Evolutionary conservation across 2,797 vertebrate genomes (phyloP), one percentile per base, ranked within the genome.

Genomic region (Muscicapa comitata): DNA sequence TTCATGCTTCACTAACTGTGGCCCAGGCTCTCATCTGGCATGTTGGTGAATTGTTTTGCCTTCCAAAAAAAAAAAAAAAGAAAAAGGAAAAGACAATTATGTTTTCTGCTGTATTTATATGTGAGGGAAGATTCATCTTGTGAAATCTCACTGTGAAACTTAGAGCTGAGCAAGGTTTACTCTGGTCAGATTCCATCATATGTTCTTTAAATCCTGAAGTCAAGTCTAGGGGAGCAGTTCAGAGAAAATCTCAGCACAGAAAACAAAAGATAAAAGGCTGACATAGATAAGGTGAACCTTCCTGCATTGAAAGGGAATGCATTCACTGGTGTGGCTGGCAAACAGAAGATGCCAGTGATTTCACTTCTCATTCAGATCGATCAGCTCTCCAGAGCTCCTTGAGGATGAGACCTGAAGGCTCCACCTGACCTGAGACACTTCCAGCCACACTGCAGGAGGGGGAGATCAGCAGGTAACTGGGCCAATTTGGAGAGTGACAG

Each of bases 41-140:
- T 80, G 10, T 16, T 73, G 17, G n/a, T 66, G 35, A 76, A 43
- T 48, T 87, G 47, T 14, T 48, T 48, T 45, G 45, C 45, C 21
- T 45, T 23, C 45, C 7, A 3, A 25, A 28, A 51, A 18, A 29
- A 11, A 29, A 53, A 29, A 31, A 53, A 18, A 5, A 28, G 25
- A 24, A 28, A 51, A 31, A 18, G 17, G 2, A 21, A 55, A 45
- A 13, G 0, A 11, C 73, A 63, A 51, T 2, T 0, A 23, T 3
- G 1, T 68, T 88, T 76, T 62, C 12, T 66, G 13, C 8, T 86
- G 37, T 4, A 61, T 90, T 90, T 37, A 10, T 29, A 35, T 38
- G 13, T 1, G 13, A 66, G 9, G 23, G 7, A 71, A 77, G 59
- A 92, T 33, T 16, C 13, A 63, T 33, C 23, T 33, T 63, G 23